Conservation (phyloP, 2,113 vertebrate genomes). For the Opisthocomus hoazin region DNA sequence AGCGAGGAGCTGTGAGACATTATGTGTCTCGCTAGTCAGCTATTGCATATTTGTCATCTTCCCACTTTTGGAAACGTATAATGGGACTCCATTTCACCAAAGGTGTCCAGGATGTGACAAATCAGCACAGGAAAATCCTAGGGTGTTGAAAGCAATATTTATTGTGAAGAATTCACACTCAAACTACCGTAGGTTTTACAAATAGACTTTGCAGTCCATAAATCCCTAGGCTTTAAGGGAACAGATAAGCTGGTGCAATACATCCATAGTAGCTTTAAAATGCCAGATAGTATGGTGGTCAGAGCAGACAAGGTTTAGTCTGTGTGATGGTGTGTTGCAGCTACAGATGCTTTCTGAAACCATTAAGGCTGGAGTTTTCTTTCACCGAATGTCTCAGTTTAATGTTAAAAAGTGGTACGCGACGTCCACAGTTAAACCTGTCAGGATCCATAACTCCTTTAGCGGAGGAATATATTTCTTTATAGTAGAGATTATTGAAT, state of each 20-base stretch:
- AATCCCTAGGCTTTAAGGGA: conserved; percentile 8
- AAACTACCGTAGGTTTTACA: background rate
- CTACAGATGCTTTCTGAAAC: background rate
- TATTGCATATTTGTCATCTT: background rate
- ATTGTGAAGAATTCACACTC: background rate
- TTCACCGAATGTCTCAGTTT: background rate
- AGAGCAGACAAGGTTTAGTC: background rate
- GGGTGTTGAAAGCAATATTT: background rate
- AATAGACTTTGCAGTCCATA: conserved; percentile 16
- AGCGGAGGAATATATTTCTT: background rate
- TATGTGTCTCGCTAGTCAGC: background rate
- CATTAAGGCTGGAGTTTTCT: background rate
- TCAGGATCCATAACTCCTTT: background rate
- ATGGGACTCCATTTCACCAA: background rate
- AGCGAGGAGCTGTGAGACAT: background rate
- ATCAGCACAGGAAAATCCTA: background rate
- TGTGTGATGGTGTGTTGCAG: background rate
- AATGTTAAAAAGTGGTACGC: background rate
- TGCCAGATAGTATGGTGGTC: background rate
- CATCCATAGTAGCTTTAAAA: background rate
- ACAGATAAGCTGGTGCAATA: background rate
- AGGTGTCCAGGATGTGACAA: background rate
- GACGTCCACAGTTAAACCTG: background rate
- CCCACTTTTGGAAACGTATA: background rate
- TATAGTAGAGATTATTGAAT: background rate